Base-by-base conservation (phyloP, 2,113 vertebrate genomes). In the Rattus rattus region DNA sequence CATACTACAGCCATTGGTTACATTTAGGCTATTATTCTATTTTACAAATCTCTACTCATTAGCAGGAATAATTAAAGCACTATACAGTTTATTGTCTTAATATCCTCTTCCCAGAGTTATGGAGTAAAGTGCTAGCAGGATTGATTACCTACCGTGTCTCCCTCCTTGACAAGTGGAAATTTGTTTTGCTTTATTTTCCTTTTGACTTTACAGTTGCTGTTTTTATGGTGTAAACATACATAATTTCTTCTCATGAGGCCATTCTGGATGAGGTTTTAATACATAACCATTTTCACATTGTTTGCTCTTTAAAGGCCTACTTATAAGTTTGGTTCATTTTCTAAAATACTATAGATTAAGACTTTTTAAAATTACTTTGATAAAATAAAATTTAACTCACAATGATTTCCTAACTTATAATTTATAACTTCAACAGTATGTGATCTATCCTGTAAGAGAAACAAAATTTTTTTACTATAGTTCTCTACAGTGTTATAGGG, bases 391-490 rank as follows among this genome's bases (percentile, higher is more conserved):
- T 70, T 85, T 1, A 88, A 70, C 7, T n/a, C 17, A 77, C 7
- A 85, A 26, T 10, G 65, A 52, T 85, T 24, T 83, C 39, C 22
- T 95, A 33, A 72, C 13, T 80, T 91, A 10, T 63, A 49, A 81
- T 20, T 9, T 8, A 11, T 2, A 47, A 43, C 10, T 4, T 83
- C 14, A 33, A 12, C 1, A 52, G 2, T 59, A 33, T 0, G 7
- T n/a, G 11, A 26, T 87, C 36, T 73, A 2, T 1, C 56, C 77
- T 72, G 47, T 52, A n/a, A 63, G 4, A 11, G 12, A 69, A 84
- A 22, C 88, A 49, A n/a, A 36, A 43, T 39, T 43, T 43, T 43
- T 43, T 43, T 14, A 72, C 28, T 9, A 24, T 83, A 63, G 26
- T 90, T 94, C n/a, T 17, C 43, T n/a, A 30, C 4, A 67, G 9